Base-by-base conservation (phyloP, 2,113 vertebrate genomes). In the Neolamprologus sp. region DNA sequence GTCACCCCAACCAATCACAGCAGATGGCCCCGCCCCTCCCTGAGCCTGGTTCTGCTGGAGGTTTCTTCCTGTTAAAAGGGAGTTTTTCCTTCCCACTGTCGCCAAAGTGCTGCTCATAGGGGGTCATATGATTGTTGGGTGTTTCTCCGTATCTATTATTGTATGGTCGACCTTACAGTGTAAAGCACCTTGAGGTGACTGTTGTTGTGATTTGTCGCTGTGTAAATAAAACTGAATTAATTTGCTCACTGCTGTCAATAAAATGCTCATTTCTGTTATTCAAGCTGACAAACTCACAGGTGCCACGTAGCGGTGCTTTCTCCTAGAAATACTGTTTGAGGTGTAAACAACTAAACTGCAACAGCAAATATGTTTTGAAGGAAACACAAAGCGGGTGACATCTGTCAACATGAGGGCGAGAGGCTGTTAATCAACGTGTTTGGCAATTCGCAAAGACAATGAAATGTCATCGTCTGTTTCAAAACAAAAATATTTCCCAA, bases 141-240 rank as follows among this genome's bases (percentile, higher is more conserved):
- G 0, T 60, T 19, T 30, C 28, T 60, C 57, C 0, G 3, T 17
- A 10, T 60, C 1, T 19, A 2, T 60, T 2, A 60, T 0, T 33
- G 3, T 33, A 60, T 9, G 0, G 0, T 19, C 58, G 0, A 19
- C 1, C 16, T 19, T 3, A 63, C 9, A 33, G 0, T 33, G 0
- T 19, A 19, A 63, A 63, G 58, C 58, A 1, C 16, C 16, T 11
- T 1, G 58, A 33, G 28, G 58, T 0, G 5, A 11, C 28, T 33
- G 2, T 33, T 63, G 58, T 19, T 63, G 58, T 63, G 28, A 63
- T 63, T 63, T 63, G 57, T 1, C 0, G 16, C 57, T 60, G 16
- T 19, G 0, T 11, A 7, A 60, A 60, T 60, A 11, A 60, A 63
- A 0, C 9, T 4, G 58, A 63, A 63, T 75, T 75, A 49, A 11